These are phyloP conservation scores for Burhinus bistriatus DNA, from an alignment of 2,113 vertebrate species.

Conservation along the genomic window DNA sequence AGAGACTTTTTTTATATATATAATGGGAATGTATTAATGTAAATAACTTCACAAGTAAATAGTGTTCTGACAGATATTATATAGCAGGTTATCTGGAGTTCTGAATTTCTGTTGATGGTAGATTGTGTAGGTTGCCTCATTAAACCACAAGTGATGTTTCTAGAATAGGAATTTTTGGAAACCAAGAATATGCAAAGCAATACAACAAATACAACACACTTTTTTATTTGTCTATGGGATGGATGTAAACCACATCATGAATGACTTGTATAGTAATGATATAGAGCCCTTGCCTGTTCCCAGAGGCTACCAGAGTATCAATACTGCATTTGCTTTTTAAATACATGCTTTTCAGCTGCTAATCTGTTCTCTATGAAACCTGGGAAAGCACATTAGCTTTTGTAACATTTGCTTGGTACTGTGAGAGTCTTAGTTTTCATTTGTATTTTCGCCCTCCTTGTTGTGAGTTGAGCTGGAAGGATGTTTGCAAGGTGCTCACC, in stretches of 20 bases:
- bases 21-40: background rate
- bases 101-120: background rate
- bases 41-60: background rate
- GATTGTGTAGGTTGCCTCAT: background rate
- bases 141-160: background rate
- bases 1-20: background rate
- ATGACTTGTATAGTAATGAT: background rate
- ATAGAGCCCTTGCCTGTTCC: background rate
- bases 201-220: background rate
- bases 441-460: fast-evolving
- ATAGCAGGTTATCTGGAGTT: background rate
- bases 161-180: background rate
- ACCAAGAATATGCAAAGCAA: background rate
- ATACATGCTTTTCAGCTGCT: background rate
- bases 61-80: background rate
- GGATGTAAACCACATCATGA: background rate
- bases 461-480: background rate
- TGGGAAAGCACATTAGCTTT: background rate
- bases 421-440: background rate
- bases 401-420: background rate
- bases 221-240: background rate
- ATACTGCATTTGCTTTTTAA: background rate
- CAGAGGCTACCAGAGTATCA: background rate
- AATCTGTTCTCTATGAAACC: background rate
- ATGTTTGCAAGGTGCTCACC: background rate